phyloP scores from a whole-genome alignment of 2,888 invertebrate species.

The Cryptocephalus moraei region DNA sequence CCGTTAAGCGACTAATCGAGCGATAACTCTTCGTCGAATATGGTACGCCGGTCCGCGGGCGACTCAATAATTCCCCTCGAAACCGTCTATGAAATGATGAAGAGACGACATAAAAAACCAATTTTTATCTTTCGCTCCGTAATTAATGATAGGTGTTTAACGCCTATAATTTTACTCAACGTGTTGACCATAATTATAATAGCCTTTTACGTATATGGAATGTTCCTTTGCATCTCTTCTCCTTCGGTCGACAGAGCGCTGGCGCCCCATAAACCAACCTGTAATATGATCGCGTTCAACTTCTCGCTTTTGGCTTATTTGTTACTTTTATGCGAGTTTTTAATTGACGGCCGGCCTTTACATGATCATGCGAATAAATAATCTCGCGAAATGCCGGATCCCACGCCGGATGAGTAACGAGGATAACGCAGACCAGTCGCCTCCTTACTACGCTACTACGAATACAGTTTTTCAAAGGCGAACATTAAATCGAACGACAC shows the following conservation, averaged over 20 bases:
- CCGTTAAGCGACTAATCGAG: too few relatives aligned
- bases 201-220: not conserved
- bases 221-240: not conserved
- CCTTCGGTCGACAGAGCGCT: not conserved
- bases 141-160: not conserved
- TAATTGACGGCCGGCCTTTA: conserved; percentile 6
- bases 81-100: not conserved
- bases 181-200: not conserved
- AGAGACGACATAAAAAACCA: not conserved
- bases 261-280: conserved; percentile 12
- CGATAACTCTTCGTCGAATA: not conserved
- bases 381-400: too few relatives aligned
- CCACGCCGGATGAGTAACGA: too few relatives aligned
- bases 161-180: not conserved
- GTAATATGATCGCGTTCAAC: conserved; percentile 4
- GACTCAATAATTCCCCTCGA: not conserved
- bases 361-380: too few relatives aligned
- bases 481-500: too few relatives aligned
- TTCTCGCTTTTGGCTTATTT: conserved; percentile 8
- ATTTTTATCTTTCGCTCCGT: not conserved
- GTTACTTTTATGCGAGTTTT: conserved; percentile 9
- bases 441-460: too few relatives aligned
- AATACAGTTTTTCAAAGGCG: too few relatives aligned
- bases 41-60: not conserved
- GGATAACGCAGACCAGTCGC: too few relatives aligned